Evolutionary conservation across 2,113 vertebrate species (phyloP), one percentile per base, ranked within the genome.

Genomic region (Aldabrachelys gigantea): DNA sequence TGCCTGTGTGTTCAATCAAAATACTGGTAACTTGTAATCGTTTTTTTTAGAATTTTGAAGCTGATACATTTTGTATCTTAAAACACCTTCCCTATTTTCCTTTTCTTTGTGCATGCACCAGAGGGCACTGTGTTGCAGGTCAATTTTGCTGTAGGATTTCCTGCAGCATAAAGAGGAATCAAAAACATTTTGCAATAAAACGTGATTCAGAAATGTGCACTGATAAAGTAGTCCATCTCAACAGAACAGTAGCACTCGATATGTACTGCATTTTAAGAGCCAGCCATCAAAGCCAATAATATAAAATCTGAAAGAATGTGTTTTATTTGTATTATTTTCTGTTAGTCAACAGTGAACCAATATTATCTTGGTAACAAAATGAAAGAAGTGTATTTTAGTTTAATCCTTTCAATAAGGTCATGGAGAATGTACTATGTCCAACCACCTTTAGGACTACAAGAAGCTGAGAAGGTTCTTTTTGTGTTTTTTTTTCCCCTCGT

Each of bases 41-140:
- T 52, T 52, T 54, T 54, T 22, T 54, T 6, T 87, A 80, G 49
- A n/a, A 24, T 88, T 19, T 17, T 54, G 87, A 19, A 87, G n/a
- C 8, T 0, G 1, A 3, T 12, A 6, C 80, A 85, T 35, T 16
- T 65, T 90, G 59, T 49, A 5, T 65, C 79, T 87, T 82, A 50
- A 69, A 85, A 72, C 29, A 72, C 27, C 49, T 81, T 50, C 6
- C 41, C 91, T 82, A 49, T 90, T 96, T 96, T 96, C 79, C 85
- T 97, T 97, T 97, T 57, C 93, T 90, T 85, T 92, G 11, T 94
- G 31, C 44, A 72, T 90, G 88, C 98, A 97, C 95, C 93, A 98
- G 98, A 98, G 98, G 98, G 98, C 97, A 97, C 96, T 98, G 83
- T 97, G 88, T 87, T 93, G 95, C 97, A 97, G 96, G 84, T 98